Conservation (phyloP, 2,113 vertebrate genomes). For the Phocoena sinus region DNA sequence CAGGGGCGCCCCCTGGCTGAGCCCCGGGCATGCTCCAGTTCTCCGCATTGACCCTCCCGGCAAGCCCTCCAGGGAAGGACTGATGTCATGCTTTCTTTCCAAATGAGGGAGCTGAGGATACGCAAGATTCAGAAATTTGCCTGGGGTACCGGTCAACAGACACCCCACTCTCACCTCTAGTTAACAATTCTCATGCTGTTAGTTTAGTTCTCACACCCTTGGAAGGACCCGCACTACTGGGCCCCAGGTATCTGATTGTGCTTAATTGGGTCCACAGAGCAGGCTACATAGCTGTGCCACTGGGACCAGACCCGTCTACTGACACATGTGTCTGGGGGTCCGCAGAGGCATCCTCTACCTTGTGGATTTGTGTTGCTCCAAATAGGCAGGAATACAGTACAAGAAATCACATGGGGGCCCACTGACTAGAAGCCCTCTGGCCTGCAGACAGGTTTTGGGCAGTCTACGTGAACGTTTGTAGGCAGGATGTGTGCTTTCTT, state of each 20-base stretch:
- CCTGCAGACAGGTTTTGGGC: background rate
- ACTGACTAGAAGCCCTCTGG: background rate
- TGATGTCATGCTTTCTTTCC: background rate
- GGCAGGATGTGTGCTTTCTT: background rate
- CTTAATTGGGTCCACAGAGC: rapidly evolving
- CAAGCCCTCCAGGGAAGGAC: rapidly evolving
- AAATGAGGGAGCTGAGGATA: background rate
- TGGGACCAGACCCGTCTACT: background rate
- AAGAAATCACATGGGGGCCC: no score
- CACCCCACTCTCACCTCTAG: background rate
- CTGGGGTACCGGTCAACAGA: no score
- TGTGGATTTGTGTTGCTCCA: background rate
- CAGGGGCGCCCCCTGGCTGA: rapidly evolving
- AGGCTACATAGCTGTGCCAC: background rate
- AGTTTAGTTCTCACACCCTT: background rate
- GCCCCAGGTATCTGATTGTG: background rate
- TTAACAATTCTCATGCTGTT: no score
- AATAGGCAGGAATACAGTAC: background rate
- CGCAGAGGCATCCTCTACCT: no score
- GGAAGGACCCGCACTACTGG: no score
- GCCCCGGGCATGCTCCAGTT: rapidly evolving
- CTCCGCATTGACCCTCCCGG: rapidly evolving
- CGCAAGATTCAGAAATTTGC: background rate
- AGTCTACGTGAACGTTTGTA: rapidly evolving
- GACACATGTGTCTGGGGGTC: background rate